Conservation (phyloP, 2,888 invertebrate species). For the Bellardia pandia region DNA sequence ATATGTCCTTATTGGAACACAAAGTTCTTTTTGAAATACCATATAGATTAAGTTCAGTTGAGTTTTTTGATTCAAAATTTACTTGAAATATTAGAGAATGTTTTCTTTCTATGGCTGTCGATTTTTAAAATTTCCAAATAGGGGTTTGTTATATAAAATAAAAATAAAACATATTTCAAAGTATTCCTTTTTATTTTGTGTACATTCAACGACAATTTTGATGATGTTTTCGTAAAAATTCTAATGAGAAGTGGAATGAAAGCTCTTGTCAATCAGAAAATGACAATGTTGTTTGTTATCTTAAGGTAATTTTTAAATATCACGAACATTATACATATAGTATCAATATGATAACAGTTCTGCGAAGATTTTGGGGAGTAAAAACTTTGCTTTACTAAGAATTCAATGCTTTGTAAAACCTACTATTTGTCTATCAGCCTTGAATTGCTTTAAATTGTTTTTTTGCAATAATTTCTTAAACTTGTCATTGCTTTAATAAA, state of each 20-base stretch:
- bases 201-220: constrained; percentile 13
- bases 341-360: neutral
- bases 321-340: too few relatives aligned
- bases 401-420: too few relatives aligned
- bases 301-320: neutral
- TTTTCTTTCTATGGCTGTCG: too few relatives aligned
- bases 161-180: neutral
- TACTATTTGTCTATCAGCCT: too few relatives aligned
- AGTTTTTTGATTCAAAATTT: too few relatives aligned
- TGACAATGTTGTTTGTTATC: neutral
- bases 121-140: neutral
- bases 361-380: too few relatives aligned
- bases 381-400: too few relatives aligned
- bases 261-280: neutral
- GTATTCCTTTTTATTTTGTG: neutral
- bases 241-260: neutral
- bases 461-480: neutral
- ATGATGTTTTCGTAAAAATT: constrained; percentile 6
- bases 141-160: neutral
- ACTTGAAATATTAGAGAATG: too few relatives aligned
- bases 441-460: neutral
- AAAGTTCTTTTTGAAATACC: too few relatives aligned
- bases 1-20: too few relatives aligned
- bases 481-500: neutral
- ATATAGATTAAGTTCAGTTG: too few relatives aligned